Evolutionary conservation across 1,140 invertebrate genomes (phyloP).

Genomic region (Anastrepha obliqua): DNA sequence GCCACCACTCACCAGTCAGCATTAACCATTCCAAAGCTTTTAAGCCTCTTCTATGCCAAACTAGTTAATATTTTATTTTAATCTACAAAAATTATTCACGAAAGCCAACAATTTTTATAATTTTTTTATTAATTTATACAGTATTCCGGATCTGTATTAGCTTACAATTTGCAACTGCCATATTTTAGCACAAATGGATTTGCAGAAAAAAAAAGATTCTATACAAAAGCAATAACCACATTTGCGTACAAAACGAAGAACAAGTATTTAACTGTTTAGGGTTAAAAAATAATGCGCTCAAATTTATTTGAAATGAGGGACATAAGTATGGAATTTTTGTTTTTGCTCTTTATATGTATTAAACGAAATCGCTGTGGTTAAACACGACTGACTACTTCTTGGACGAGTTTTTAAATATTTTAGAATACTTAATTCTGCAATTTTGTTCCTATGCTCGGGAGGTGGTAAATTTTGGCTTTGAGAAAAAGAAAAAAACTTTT

Average conservation of each 20-base stretch:
- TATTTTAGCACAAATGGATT: constrained; percentile 7
- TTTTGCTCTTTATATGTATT: background rate
- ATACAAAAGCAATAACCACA: background rate
- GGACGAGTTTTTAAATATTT: background rate
- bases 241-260: background rate
- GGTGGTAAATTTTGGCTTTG: background rate
- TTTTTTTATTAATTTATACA: constrained; percentile 36
- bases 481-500: too few species aligned
- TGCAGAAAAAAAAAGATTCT: background rate
- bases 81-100: background rate
- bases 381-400: constrained; percentile 1
- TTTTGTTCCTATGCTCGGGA: background rate
- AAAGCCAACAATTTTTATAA: background rate
- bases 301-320: constrained; percentile 4
- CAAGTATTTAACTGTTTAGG: background rate
- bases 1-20: background rate
- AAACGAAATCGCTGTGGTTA: background rate
- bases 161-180: background rate
- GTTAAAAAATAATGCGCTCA: background rate
- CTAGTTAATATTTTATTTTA: background rate
- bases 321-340: background rate
- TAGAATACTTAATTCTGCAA: background rate
- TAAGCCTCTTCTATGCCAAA: background rate
- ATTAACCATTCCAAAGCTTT: background rate
- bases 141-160: constrained; percentile 38